phyloP scores from a whole-genome alignment of 2,888 invertebrate genomes.

The Pristionchus japonicus region DNA sequence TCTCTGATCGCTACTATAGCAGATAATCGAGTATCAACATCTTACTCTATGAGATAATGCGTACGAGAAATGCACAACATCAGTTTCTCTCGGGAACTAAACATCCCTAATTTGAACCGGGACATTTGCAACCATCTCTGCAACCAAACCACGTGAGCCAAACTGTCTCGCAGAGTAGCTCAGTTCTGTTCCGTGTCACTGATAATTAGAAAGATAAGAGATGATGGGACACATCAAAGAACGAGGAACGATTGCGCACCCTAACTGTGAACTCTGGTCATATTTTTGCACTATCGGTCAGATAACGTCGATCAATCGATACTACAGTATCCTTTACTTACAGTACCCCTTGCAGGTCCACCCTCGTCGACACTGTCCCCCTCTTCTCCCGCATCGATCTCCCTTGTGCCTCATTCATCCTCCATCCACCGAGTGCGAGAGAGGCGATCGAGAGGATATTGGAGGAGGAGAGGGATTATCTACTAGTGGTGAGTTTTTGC shows the following conservation, averaged over 20 bases:
- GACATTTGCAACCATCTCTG: too few species aligned
- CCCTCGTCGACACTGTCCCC: neutral
- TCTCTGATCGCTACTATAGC: too few species aligned
- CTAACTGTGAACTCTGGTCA: neutral
- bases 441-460: constrained; percentile 14
- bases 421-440: neutral
- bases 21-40: too few species aligned
- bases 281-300: neutral
- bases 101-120: too few species aligned
- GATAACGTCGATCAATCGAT: too few species aligned
- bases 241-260: neutral
- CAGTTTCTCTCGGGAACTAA: too few species aligned
- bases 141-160: neutral
- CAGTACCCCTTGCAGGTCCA: neutral
- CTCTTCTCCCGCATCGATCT: neutral
- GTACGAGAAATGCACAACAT: too few species aligned
- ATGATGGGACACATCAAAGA: neutral
- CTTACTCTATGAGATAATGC: too few species aligned
- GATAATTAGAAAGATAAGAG: neutral
- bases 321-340: neutral
- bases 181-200: neutral
- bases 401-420: neutral
- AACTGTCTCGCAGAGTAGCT: neutral
- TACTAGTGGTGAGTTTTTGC: neutral
- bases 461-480: constrained; percentile 5